These are phyloP conservation scores for Girardia tigrina DNA, from an alignment of 2,888 invertebrate genomes.

Conservation along the genomic window DNA sequence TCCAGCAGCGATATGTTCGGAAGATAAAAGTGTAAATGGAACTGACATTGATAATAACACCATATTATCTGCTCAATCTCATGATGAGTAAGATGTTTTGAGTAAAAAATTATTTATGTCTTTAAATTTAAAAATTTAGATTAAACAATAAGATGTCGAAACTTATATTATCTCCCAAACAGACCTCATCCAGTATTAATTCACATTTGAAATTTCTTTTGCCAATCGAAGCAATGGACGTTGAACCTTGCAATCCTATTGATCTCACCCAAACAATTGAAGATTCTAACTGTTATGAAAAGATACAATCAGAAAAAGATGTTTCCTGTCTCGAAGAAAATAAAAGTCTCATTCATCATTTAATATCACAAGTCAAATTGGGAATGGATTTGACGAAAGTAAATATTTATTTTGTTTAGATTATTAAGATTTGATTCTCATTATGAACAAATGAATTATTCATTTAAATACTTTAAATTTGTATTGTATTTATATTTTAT, in stretches of 20 bases:
- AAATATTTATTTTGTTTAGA: background rate
- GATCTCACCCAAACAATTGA: conserved; percentile 7
- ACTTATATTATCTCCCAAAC: background rate
- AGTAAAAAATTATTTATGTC: background rate
- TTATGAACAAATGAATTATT: no score
- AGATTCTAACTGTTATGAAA: background rate
- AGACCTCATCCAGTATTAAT: background rate
- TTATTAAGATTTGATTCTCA: background rate
- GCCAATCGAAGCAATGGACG: background rate
- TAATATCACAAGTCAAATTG: conserved; percentile 53
- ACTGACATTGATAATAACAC: background rate
- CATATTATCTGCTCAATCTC: conserved; percentile 4
- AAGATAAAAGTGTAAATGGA: background rate
- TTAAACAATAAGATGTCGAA: background rate
- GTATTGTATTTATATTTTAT: no score
- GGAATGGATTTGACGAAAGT: conserved; percentile 54
- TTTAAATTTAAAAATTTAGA: background rate
- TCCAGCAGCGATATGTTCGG: conserved; percentile 10
- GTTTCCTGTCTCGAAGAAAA: conserved; percentile 50
- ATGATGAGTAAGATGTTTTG: background rate
- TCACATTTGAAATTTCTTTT: background rate
- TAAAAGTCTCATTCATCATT: conserved; percentile 51
- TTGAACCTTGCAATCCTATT: conserved; percentile 8
- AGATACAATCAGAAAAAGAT: conserved; percentile 41
- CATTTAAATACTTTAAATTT: no score